Percentiles rank a stretch among this genome's conserved stretches.
Evolutionary conservation across 2,797 vertebrate genomes (phyloP).

Genomic region (Enteromius argenteus): DNA sequence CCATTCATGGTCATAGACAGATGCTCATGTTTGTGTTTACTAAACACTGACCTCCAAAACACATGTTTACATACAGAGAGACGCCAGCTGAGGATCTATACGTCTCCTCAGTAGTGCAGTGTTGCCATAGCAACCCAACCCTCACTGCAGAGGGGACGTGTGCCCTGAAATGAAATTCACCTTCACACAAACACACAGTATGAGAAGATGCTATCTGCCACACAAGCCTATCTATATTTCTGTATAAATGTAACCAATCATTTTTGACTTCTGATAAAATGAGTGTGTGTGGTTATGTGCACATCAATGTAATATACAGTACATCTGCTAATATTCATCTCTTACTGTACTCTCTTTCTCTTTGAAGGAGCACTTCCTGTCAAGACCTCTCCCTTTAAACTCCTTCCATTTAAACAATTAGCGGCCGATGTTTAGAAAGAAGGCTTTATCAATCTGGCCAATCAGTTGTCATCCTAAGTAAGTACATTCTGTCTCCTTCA

Average conservation of each 20-base stretch:
- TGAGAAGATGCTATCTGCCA: neutral
- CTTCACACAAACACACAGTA: constrained; percentile 15
- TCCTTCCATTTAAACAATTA: constrained; percentile 28
- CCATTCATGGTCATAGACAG: neutral
- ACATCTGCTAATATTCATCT: neutral
- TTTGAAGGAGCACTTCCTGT: neutral
- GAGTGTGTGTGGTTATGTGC: neutral
- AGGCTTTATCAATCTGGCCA: neutral
- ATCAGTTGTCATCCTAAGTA: neutral
- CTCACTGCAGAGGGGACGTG: constrained; percentile 46
- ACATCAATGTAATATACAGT: neutral
- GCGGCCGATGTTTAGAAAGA: constrained; percentile 3
- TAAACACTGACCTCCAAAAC: constrained; percentile 26
- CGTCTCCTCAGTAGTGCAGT: constrained; percentile 1
- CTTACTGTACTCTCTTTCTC: neutral
- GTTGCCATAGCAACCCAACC: constrained; percentile 72
- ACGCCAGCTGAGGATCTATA: constrained; percentile 10
- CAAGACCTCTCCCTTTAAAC: neutral
- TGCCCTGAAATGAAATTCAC: constrained; percentile 26
- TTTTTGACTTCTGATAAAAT: neutral
- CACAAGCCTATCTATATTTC: neutral
- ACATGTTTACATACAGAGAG: neutral
- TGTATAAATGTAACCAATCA: neutral
- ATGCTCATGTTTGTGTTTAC: constrained; percentile 2
- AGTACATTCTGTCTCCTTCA: neutral